Conservation (phyloP, 2,113 vertebrate genomes). For the Nanorana parkeri region DNA sequence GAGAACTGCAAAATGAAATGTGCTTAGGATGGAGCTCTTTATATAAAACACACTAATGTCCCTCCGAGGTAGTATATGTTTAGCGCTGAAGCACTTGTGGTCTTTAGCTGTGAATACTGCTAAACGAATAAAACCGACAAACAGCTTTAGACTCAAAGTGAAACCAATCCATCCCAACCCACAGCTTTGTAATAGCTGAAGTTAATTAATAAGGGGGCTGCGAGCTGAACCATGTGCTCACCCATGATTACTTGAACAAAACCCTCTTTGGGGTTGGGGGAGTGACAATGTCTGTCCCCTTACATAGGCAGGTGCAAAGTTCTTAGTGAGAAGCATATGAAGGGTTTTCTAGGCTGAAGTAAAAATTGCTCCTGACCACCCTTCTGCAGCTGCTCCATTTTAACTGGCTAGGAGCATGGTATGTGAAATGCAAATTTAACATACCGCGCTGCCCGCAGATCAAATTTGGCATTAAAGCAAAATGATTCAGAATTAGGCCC, state of each 20-base stretch:
- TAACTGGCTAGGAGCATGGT: too few relatives aligned
- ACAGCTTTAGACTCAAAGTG: constrained; percentile 42
- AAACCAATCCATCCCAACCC: background rate
- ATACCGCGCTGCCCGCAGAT: too few relatives aligned
- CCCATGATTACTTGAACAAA: constrained; percentile 17
- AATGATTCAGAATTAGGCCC: too few relatives aligned
- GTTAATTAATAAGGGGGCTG: constrained; percentile 59
- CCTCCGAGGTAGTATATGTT: constrained; percentile 20
- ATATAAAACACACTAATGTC: constrained; percentile 1
- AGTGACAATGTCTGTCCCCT: background rate
- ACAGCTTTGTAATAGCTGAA: constrained; percentile 37
- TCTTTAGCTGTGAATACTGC: constrained; percentile 25
- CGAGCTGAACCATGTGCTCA: background rate
- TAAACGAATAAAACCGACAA: constrained; percentile 40
- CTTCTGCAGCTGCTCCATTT: too few relatives aligned
- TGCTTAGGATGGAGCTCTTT: constrained; percentile 15
- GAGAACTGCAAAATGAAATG: background rate
- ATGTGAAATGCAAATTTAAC: too few relatives aligned
- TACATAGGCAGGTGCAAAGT: background rate
- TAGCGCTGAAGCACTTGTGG: constrained; percentile 19
- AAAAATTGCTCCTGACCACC: too few relatives aligned
- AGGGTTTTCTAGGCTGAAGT: too few relatives aligned
- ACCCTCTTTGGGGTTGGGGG: background rate
- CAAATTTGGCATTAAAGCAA: too few relatives aligned
- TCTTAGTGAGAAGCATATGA: too few relatives aligned